Evolutionary conservation across 2,797 vertebrate genomes (phyloP).

Genomic region (Dermochelys coriacea): DNA sequence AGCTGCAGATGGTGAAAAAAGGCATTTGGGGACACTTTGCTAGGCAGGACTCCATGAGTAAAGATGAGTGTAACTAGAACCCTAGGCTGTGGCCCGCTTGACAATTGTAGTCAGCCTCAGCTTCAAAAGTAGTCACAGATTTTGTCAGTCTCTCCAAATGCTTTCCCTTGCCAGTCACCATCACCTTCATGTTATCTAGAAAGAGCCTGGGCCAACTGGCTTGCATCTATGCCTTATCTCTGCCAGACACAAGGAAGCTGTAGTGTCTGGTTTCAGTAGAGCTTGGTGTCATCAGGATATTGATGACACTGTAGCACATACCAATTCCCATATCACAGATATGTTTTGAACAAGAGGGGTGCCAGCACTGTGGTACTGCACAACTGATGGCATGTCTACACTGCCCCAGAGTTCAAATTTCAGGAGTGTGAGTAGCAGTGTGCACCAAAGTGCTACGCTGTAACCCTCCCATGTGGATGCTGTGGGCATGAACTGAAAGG

Average conservation of each 20-base stretch:
- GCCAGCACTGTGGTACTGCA: constrained; percentile 31
- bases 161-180: constrained; percentile 49
- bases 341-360: constrained; percentile 56
- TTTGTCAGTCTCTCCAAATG: constrained; percentile 48
- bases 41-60: neutral
- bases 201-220: constrained; percentile 62
- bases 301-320: constrained; percentile 66
- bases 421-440: neutral
- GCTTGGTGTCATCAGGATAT: constrained; percentile 72
- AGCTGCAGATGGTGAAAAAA: neutral
- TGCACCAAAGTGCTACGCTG: neutral
- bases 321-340: constrained; percentile 59
- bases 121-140: constrained; percentile 43
- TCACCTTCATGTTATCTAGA: constrained; percentile 71
- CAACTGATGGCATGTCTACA: neutral
- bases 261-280: constrained; percentile 67
- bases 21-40: neutral
- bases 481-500: neutral
- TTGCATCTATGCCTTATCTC: constrained; percentile 74
- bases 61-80: neutral
- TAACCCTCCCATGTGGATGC: neutral
- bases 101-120: constrained; percentile 45
- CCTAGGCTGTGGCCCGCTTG: neutral
- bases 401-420: neutral
- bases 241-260: constrained; percentile 69